Evolutionary conservation across 2,113 vertebrate genomes (phyloP).

Genomic region (Talpa occidentalis): DNA sequence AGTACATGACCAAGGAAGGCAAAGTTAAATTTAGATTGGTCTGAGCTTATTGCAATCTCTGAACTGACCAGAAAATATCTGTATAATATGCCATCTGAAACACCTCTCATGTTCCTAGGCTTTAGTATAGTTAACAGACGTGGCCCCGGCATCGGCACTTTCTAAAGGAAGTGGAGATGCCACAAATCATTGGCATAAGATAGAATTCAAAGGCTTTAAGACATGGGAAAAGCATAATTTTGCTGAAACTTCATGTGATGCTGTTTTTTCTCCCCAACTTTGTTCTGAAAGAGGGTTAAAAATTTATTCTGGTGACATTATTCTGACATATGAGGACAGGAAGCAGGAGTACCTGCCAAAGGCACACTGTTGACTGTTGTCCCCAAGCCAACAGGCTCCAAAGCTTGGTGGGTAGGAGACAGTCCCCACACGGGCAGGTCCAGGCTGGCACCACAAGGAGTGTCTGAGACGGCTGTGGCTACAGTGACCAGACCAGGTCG

Average conservation of each 20-base stretch:
- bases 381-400: not conserved
- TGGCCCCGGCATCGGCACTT: not conserved
- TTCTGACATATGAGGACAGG: not conserved
- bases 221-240: not conserved
- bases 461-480: not conserved
- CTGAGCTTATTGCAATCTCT: not conserved
- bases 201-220: not conserved
- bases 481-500: too few species aligned
- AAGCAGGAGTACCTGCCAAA: not conserved
- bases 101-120: not conserved
- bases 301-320: not conserved
- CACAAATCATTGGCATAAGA: not conserved
- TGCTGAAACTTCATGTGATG: not conserved
- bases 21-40: conserved; percentile 37
- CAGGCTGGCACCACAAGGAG: not conserved
- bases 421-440: not conserved
- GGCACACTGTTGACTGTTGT: not conserved
- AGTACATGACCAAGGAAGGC: not conserved
- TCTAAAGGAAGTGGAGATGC: not conserved
- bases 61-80: not conserved
- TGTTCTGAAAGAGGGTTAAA: not conserved
- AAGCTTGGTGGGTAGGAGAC: not conserved
- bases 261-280: not conserved
- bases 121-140: not conserved
- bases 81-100: not conserved